A percentile compares a stretch with the other conserved stretches of the same genome.
Evolutionary conservation across 2,113 vertebrate genomes (phyloP).

Genomic region (Guaruba guarouba): DNA sequence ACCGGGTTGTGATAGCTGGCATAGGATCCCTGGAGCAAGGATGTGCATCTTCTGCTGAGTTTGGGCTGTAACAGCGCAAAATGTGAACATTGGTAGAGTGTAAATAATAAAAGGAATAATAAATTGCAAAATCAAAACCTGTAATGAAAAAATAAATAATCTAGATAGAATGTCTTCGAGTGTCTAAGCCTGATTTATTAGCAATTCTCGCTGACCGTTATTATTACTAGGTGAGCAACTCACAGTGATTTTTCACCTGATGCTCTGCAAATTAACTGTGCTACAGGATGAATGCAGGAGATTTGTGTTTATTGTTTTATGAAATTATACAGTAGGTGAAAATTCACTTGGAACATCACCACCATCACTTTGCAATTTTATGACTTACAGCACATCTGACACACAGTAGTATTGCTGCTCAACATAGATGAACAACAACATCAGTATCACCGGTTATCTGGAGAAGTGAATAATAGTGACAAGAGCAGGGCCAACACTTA

Average conservation of each 20-base stretch:
- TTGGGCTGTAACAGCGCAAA: background rate
- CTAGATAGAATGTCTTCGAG: constrained; percentile 14
- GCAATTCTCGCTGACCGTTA: constrained; percentile 15
- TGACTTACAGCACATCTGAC: constrained; percentile 7
- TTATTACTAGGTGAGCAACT: constrained; percentile 51
- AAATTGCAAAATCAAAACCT: constrained; percentile 43
- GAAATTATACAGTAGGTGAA: constrained; percentile 52
- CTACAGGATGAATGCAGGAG: constrained; percentile 11
- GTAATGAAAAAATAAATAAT: constrained; percentile 68
- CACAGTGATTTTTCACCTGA: constrained; percentile 50
- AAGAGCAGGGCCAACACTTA: constrained; percentile 1
- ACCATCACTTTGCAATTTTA: constrained; percentile 35
- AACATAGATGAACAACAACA: constrained; percentile 41
- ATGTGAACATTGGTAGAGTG: background rate
- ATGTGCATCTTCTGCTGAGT: background rate
- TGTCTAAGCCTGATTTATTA: constrained; percentile 53
- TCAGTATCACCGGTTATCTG: constrained; percentile 32
- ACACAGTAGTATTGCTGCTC: background rate
- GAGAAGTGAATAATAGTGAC: background rate
- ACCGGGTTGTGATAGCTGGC: background rate
- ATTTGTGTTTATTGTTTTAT: constrained; percentile 65
- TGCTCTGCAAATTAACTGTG: constrained; percentile 50
- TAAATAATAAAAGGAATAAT: constrained; percentile 53
- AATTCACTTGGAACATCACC: constrained; percentile 40
- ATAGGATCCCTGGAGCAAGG: background rate